Conservation (phyloP, 2,113 vertebrate species). For the Lophura nycthemera region DNA sequence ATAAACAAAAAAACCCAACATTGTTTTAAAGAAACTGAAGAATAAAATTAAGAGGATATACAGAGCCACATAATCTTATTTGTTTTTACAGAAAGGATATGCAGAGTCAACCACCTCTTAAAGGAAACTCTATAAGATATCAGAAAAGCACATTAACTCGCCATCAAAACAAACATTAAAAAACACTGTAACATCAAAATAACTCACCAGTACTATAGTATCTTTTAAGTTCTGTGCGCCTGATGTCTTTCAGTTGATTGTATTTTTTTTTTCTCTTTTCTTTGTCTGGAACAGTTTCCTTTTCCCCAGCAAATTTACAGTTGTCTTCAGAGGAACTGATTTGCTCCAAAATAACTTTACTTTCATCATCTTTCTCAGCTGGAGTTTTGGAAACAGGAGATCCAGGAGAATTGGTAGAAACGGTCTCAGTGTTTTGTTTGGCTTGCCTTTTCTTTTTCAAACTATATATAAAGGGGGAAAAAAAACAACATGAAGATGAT, state of each 20-base stretch:
- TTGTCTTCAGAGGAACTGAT: conserved; percentile 73
- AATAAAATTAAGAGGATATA: not conserved
- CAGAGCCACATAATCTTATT: not conserved
- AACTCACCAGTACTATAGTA: conserved; percentile 78
- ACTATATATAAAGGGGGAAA: conserved; percentile 46
- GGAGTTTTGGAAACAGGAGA: conserved; percentile 59
- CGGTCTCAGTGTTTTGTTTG: conserved; percentile 77
- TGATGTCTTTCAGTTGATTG: conserved; percentile 80
- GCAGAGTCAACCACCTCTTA: not conserved
- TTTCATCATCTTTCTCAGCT: conserved; percentile 73
- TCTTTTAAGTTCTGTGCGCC: conserved; percentile 82
- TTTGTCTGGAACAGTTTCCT: conserved; percentile 72
- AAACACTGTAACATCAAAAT: not conserved
- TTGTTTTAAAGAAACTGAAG: not conserved
- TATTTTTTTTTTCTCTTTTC: conserved; percentile 83
- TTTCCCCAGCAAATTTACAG: conserved; percentile 67
- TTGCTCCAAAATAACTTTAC: conserved; percentile 74
- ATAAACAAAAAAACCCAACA: too few relatives aligned
- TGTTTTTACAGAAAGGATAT: not conserved
- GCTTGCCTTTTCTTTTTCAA: conserved; percentile 83
- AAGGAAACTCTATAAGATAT: not conserved
- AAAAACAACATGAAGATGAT: not conserved
- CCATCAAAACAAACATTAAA: not conserved
- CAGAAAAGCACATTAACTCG: not conserved
- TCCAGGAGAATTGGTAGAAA: conserved; percentile 50